These are phyloP conservation scores for Varecia variegata DNA, from an alignment of 2,797 vertebrate species.

Conservation along the genomic window DNA sequence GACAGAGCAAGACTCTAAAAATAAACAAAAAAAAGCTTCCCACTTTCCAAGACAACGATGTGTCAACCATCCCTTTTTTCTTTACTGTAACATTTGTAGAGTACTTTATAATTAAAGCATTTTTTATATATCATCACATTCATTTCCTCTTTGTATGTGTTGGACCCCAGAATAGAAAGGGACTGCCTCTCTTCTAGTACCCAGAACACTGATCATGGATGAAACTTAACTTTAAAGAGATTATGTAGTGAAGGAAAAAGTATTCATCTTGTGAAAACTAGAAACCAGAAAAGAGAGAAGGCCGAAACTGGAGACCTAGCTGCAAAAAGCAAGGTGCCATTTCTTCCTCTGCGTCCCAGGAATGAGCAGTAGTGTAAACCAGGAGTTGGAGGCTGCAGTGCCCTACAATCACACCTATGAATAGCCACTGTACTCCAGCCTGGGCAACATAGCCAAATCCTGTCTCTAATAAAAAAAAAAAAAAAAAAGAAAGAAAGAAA, in stretches of 20 bases:
- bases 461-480: neutral
- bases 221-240: neutral
- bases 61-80: neutral
- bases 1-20: neutral
- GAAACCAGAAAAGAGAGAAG: neutral
- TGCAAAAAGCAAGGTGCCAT: neutral
- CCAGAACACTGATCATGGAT: neutral
- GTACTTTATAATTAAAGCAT: neutral
- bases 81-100: neutral
- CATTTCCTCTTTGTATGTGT: neutral
- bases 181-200: neutral
- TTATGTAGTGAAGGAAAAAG: neutral
- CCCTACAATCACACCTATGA: neutral
- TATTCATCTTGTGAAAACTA: neutral
- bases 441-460: neutral
- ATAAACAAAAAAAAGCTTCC: neutral
- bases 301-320: neutral
- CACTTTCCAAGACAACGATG: neutral
- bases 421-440: neutral
- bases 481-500: too few species aligned
- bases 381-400: neutral
- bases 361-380: neutral
- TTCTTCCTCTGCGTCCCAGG: neutral
- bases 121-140: neutral
- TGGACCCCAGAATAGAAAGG: neutral